Percentiles rank a stretch among this genome's conserved stretches.
phyloP scores from a whole-genome alignment of 1,140 invertebrate genomes.

The Asbolus verrucosus region DNA sequence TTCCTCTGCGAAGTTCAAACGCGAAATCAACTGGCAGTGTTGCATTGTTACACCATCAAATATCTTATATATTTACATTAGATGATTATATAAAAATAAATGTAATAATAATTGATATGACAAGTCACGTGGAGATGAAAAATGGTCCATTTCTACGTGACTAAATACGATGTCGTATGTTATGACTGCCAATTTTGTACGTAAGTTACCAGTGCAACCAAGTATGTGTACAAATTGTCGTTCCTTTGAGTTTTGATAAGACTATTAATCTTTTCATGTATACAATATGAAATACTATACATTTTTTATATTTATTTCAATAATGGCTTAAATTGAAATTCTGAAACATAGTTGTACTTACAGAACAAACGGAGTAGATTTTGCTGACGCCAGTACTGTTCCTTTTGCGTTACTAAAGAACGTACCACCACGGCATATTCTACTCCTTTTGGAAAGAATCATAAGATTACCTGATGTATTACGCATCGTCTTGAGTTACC shows the following conservation, averaged over 20 bases:
- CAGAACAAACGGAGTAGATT: slow-evolving; percentile 52
- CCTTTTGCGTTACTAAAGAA: slow-evolving; percentile 23
- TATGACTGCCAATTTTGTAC: slow-evolving; percentile 63
- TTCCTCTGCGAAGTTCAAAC: slow-evolving; percentile 15
- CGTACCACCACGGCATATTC: slow-evolving; percentile 29
- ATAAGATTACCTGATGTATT: slow-evolving; percentile 61
- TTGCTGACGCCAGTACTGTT: slow-evolving; percentile 30
- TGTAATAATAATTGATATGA: slow-evolving; percentile 51
- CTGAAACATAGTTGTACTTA: slow-evolving; percentile 59
- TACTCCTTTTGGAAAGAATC: slow-evolving; percentile 52
- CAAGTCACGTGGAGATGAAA: slow-evolving; percentile 49
- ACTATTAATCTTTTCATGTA: slow-evolving; percentile 57
- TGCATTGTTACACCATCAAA: slow-evolving; percentile 31
- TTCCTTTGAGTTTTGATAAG: slow-evolving; percentile 59
- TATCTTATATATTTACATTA: slow-evolving; percentile 57
- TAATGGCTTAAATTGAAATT: slow-evolving; percentile 44
- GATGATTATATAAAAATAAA: slow-evolving; percentile 53
- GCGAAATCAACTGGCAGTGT: not conserved
- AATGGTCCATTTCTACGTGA: slow-evolving; percentile 10
- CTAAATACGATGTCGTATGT: slow-evolving; percentile 48
- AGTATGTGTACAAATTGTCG: slow-evolving; percentile 63
- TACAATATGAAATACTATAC: slow-evolving; percentile 53
- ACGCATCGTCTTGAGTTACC: slow-evolving; percentile 62
- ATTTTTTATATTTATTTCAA: slow-evolving; percentile 55
- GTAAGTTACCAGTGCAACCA: slow-evolving; percentile 64